Evolutionary conservation across 1,140 invertebrate genomes (phyloP).

Genomic region (Cecropterus lyciades): DNA sequence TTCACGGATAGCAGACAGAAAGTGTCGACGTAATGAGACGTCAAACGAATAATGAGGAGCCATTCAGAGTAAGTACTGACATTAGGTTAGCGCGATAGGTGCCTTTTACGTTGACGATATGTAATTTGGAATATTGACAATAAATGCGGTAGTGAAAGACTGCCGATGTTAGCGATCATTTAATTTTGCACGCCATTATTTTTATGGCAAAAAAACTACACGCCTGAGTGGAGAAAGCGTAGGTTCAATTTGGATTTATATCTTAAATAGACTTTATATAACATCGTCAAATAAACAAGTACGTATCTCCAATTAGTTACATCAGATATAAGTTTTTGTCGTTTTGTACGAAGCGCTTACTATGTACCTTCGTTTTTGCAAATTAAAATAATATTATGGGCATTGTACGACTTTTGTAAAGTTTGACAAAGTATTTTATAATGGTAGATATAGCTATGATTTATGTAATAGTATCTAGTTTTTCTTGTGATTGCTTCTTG

Average conservation of each 20-base stretch:
- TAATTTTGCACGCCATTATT: conserved; percentile 41
- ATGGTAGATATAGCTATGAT: no score
- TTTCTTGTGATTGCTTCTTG: no score
- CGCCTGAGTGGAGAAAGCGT: conserved; percentile 48
- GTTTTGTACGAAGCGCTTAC: no score
- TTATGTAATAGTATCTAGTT: no score
- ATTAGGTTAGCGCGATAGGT: conserved; percentile 39
- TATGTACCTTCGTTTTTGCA: no score
- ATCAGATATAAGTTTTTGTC: neutral
- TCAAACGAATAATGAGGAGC: conserved; percentile 41
- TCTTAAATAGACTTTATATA: conserved; percentile 5
- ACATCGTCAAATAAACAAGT: neutral
- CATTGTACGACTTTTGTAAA: no score
- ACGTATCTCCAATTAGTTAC: neutral
- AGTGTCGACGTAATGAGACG: conserved; percentile 38
- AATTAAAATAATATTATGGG: no score
- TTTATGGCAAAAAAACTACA: conserved; percentile 27
- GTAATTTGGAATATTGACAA: conserved; percentile 52
- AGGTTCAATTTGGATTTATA: conserved; percentile 9
- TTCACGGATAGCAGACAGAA: conserved; percentile 18
- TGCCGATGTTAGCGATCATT: conserved; percentile 43
- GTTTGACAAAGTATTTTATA: no score
- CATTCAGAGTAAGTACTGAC: conserved; percentile 42
- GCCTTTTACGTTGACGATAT: conserved; percentile 40
- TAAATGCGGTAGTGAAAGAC: conserved; percentile 43